A percentile compares a stretch with the other conserved stretches of the same genome.
Evolutionary conservation across 2,797 vertebrate genomes (phyloP).

Genomic region (Aulostomus chinensis): DNA sequence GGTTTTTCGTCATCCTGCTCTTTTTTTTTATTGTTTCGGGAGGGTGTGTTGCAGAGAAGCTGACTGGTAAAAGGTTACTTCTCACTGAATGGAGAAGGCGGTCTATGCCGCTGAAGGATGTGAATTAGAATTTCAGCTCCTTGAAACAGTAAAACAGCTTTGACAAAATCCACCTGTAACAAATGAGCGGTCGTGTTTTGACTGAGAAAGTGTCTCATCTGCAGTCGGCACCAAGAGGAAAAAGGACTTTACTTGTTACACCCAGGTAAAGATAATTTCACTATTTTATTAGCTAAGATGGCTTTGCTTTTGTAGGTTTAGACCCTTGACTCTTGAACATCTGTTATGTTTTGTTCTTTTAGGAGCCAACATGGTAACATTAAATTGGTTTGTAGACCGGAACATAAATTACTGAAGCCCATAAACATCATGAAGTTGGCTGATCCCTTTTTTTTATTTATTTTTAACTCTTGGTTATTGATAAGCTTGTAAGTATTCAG

Average conservation of each 20-base stretch:
- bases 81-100: slow-evolving; percentile 21
- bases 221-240: slow-evolving; percentile 29
- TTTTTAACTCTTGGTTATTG: too few relatives aligned
- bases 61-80: slow-evolving; percentile 23
- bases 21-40: not conserved
- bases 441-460: too few relatives aligned
- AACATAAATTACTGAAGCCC: too few relatives aligned
- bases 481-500: too few relatives aligned
- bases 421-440: too few relatives aligned
- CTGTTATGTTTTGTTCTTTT: too few relatives aligned
- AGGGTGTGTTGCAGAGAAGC: slow-evolving; percentile 36
- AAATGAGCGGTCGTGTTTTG: slow-evolving; percentile 69
- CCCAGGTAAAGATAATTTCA: slow-evolving; percentile 67
- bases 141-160: not conserved
- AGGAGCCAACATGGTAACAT: too few relatives aligned
- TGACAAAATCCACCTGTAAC: not conserved
- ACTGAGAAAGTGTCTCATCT: slow-evolving; percentile 64
- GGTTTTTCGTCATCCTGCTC: slow-evolving; percentile 12
- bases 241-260: slow-evolving; percentile 47
- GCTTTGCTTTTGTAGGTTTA: too few relatives aligned
- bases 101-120: slow-evolving; percentile 18
- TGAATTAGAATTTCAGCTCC: not conserved
- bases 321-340: too few relatives aligned
- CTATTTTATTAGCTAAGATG: too few relatives aligned
- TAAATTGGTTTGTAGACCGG: too few relatives aligned